Percentiles rank a stretch among this genome's conserved stretches.
Evolutionary conservation across 2,797 vertebrate genomes (phyloP).

Genomic region (Erithacus rubecula): DNA sequence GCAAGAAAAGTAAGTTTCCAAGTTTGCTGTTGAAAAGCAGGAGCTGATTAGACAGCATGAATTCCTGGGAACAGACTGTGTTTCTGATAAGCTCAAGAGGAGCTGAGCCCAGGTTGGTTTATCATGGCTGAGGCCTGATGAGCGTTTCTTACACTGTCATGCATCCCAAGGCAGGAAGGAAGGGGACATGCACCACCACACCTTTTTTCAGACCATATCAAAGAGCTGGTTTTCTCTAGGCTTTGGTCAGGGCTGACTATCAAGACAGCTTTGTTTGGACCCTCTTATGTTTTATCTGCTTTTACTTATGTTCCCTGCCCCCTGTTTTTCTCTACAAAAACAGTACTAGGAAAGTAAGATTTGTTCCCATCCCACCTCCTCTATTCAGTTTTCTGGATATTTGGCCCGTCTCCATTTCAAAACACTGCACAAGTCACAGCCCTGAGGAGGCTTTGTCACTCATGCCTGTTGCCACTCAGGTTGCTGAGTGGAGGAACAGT

Average conservation of each 20-base stretch:
- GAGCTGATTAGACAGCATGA: not conserved
- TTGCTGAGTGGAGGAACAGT: not conserved
- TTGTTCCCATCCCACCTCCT: rapidly evolving
- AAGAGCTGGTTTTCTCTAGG: not conserved
- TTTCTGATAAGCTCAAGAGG: not conserved
- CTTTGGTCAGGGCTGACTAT: not conserved
- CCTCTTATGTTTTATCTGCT: not conserved
- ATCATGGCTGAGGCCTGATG: not conserved
- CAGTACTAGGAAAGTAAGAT: not conserved
- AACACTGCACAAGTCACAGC: no score
- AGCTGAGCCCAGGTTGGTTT: not conserved
- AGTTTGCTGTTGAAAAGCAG: not conserved
- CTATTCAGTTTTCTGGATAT: not conserved
- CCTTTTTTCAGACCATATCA: not conserved
- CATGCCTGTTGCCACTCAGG: not conserved
- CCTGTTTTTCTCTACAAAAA: not conserved
- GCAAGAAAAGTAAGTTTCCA: not conserved
- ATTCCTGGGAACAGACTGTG: not conserved
- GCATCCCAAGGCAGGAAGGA: rapidly evolving
- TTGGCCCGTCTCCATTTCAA: not conserved
- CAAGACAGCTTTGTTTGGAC: not conserved
- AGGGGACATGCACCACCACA: not conserved
- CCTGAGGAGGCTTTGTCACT: not conserved
- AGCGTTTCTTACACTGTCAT: not conserved
- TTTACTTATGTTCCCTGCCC: not conserved